Base-by-base conservation (phyloP, 2,888 invertebrate genomes). In the Diploptera punctata region DNA sequence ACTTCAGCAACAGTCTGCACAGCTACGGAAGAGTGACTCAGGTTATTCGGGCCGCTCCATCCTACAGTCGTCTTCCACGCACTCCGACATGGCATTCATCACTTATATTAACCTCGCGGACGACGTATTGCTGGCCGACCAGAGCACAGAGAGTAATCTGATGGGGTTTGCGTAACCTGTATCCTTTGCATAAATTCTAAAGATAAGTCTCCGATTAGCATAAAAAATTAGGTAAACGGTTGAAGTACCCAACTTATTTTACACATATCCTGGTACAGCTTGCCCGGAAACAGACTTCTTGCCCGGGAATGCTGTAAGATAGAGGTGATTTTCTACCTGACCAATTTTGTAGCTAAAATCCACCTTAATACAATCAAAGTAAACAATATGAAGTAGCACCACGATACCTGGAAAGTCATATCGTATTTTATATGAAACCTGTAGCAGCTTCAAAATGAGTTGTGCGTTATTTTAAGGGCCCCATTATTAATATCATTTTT, bases 41-140 rank as follows among this genome's bases (percentile, higher is more conserved):
- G 70, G 70, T 43, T 60, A 68, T n/a, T 72, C 72, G 7, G 70
- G 72, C 1, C 61, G 73, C n/a, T 70, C 73, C 31, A 74, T 75
- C 52, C 70, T 74, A 3, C 73, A 60, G 61, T 74, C 73, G 16
- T 73, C 75, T 2, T 74, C 74, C 29, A 72, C 75, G 2, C 75
- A 73, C 44, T 74, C 75, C 16, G 74, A 75, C 65, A 73, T 76
- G 73, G 74, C 74, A 7, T 75, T 75, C 73, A 75, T 76, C 29
- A 76, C 76, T 1, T 76, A 74, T 70, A 76, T 76, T 70, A 73
- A 72, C 33, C 70, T 76, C 26, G 54, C 76, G 13, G 76, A 76
- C 68, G 75, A 75, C 47, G 62, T 67, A 0, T 69, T 74, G 2
- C 44, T 74, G 7, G 71, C 68, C 1, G 74, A 74, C 49, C 74